phyloP scores from a whole-genome alignment of 2,888 invertebrate species.

The Coelogynopora nodosa region DNA sequence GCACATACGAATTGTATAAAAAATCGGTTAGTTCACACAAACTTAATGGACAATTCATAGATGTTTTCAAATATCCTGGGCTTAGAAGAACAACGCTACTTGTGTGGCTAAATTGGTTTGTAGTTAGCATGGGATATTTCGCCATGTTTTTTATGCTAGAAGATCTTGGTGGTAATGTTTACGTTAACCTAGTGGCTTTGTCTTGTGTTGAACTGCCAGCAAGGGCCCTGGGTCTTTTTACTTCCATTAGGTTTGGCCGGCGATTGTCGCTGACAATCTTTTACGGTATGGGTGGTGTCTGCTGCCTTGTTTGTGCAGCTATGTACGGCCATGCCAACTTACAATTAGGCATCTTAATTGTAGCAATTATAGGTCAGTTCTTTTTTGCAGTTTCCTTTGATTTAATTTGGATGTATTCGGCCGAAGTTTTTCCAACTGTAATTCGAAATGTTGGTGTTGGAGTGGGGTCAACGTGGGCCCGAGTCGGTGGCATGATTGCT shows the following conservation, averaged over 20 bases:
- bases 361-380: conserved; percentile 18
- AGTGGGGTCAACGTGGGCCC: conserved; percentile 16
- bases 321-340: not conserved
- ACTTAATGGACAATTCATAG: not conserved
- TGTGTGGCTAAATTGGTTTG: conserved; percentile 31
- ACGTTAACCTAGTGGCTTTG: not conserved
- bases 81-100: not conserved
- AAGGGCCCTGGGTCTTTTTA: not conserved
- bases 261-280: not conserved
- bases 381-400: conserved; percentile 34
- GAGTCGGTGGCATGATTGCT: conserved; percentile 9
- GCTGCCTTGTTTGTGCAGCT: not conserved
- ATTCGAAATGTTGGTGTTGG: conserved; percentile 37
- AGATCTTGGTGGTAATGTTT: conserved; percentile 24
- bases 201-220: conserved; percentile 33
- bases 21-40: not conserved
- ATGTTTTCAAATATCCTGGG: not conserved
- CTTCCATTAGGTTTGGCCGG: not conserved
- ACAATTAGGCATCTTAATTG: not conserved
- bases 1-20: not conserved
- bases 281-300: conserved; percentile 25
- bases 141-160: not conserved
- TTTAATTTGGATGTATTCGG: conserved; percentile 33
- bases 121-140: conserved; percentile 20
- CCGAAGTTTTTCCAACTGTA: conserved; percentile 36